Base-by-base conservation (phyloP, 35 echinoderm and acorn worm genomes). In the Eucidaris tribuloides region DNA sequence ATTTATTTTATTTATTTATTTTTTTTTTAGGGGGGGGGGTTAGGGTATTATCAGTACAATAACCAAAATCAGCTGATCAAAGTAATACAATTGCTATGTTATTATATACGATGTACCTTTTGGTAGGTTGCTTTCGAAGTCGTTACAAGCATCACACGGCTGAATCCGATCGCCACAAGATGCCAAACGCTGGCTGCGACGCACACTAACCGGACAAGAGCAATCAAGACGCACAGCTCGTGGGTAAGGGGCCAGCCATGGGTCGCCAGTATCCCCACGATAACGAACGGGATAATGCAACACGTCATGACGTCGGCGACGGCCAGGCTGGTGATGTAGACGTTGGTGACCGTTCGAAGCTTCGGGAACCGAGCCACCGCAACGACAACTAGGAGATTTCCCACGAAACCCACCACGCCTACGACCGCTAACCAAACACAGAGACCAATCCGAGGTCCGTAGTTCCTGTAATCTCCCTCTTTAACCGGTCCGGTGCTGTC, bases 261-360 rank as follows among this genome's bases (percentile, higher is more conserved):
- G 68, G 68, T 38, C 14, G 68, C 38, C 34, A 74, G n/a, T 14
- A 74, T 32, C 18, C 68, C 68, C 5, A 44, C 68, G 14, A 74
- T 44, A 9, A 44, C 44, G 34, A 38, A 74, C 68, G 68, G 68
- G 68, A 95, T 65, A 2, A 81, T 58, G 3, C 63, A 41, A 45
- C 81, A 95, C 0, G 89, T 65, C 35, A 83, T 28, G 15, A 85
- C 44, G 42, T 95, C 92, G 13, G 82, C 76, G 3, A 95, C 62
- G 11, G 92, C 92, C 28, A 95, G 63, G 14, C 88, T 91, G 32
- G 84, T 82, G 22, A 95, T 56, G 68, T 70, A 88, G 35, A 70
- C 85, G 58, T 95, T 95, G 15, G 87, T 82, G 31, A 95, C 82
- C 0, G 82, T 84, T 43, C 83, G 87, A 23, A 95, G 77, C 19